These are phyloP conservation scores for Drosophila demipolita DNA, from an alignment of 2,888 invertebrate species.

Conservation along the genomic window DNA sequence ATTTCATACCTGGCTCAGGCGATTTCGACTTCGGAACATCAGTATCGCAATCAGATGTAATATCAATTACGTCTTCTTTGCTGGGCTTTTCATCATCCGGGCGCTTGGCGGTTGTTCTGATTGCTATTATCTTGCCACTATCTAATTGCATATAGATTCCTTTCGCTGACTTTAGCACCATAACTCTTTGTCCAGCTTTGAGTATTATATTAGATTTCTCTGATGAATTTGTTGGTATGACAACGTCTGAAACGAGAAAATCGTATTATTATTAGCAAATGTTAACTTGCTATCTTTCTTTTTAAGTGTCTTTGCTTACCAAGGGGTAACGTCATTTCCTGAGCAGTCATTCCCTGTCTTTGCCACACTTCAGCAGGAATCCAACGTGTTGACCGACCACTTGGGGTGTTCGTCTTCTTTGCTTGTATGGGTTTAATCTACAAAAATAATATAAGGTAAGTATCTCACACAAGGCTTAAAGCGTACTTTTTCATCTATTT, in stretches of 20 bases:
- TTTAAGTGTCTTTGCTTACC: slow-evolving; percentile 85
- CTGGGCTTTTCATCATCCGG: slow-evolving; percentile 68
- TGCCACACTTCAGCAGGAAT: slow-evolving; percentile 96
- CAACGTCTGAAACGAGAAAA: slow-evolving; percentile 88
- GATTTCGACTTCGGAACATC: slow-evolving; percentile 62
- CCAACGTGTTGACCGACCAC: slow-evolving; percentile 88
- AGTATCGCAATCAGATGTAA: slow-evolving; percentile 77
- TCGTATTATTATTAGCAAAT: background rate
- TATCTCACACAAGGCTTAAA: background rate
- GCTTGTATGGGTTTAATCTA: slow-evolving; percentile 93
- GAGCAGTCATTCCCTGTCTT: slow-evolving; percentile 96
- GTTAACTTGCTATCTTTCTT: background rate
- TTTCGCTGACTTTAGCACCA: slow-evolving; percentile 97
- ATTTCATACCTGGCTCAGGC: slow-evolving; percentile 58
- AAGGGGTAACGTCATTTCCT: slow-evolving; percentile 96
- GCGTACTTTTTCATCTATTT: background rate
- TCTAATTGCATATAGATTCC: slow-evolving; percentile 98
- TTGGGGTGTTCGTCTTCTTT: slow-evolving; percentile 84
- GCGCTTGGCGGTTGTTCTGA: slow-evolving; percentile 86
- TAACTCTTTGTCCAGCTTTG: slow-evolving; percentile 96
- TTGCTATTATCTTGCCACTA: slow-evolving; percentile 97
- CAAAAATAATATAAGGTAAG: background rate
- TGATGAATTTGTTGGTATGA: slow-evolving; percentile 95
- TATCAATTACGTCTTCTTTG: slow-evolving; percentile 81
- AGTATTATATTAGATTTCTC: slow-evolving; percentile 95